These are phyloP conservation scores for Amblyopsis hoosieri DNA, from an alignment of 2,797 vertebrate species.

Conservation along the genomic window DNA sequence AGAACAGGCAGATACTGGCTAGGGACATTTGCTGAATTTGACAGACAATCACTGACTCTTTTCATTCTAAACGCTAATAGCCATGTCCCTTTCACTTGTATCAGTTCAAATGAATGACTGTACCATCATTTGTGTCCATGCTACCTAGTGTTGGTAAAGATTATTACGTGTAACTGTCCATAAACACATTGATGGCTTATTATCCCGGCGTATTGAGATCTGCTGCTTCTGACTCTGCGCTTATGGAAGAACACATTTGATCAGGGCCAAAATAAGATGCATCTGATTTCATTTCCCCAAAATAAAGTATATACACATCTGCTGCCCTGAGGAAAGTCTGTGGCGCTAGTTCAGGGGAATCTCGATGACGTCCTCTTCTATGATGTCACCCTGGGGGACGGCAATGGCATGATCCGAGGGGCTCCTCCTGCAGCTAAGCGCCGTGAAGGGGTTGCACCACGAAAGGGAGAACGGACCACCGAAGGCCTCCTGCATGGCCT, in stretches of 20 bases:
- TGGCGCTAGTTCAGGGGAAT: slow-evolving; percentile 65
- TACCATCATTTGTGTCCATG: neutral
- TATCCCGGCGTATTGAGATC: neutral
- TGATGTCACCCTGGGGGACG: slow-evolving; percentile 73
- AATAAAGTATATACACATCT: neutral
- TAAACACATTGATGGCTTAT: neutral
- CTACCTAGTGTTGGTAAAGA: slow-evolving; percentile 1
- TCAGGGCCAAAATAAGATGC: too few species aligned
- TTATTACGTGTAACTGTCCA: neutral
- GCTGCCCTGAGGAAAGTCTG: neutral
- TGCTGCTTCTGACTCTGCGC: neutral
- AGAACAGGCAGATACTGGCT: too few species aligned
- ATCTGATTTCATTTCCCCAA: too few species aligned
- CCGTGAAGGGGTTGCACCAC: slow-evolving; percentile 90
- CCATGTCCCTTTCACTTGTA: neutral
- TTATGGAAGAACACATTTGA: slow-evolving; percentile 7
- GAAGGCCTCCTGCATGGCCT: slow-evolving; percentile 82
- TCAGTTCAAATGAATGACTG: neutral
- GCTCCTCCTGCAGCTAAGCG: slow-evolving; percentile 66
- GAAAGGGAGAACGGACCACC: slow-evolving; percentile 82
- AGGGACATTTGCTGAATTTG: too few species aligned
- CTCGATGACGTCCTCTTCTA: slow-evolving; percentile 80
- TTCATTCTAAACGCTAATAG: too few species aligned
- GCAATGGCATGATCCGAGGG: slow-evolving; percentile 26
- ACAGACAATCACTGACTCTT: too few species aligned